Base-by-base conservation (phyloP, 1,140 invertebrate genomes). In the Drosophila asahinai region DNA sequence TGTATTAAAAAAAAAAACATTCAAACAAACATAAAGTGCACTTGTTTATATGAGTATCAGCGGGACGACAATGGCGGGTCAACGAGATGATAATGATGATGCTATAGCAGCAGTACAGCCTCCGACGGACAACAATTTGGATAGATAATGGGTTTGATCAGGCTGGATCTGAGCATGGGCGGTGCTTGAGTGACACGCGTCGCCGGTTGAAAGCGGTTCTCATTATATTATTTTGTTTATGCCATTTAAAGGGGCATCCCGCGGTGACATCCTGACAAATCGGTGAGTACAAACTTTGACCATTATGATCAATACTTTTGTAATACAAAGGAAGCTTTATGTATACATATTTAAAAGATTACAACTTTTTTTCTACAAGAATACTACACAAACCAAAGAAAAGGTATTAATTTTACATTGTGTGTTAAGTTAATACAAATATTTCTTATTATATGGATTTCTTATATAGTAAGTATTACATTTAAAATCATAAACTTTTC, bases 11-110 rank as follows among this genome's bases (percentile, higher is more conserved):
- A 74, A 68, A n/a, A 83, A 78, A 70, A 74, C 43, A 64, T 65
- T 36, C 43, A 52, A 61, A 62, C 58, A 80, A 87, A 73, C 70
- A 68, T 77, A 42, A 80, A 80, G 49, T 84, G 83, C 83, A 89
- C 63, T 83, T 73, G 62, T n/a, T 51, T 57, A 68, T 86, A 66
- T 63, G 38, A 25, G 68, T 81, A 54, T 40, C 25, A 45, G 80
- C 62, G 45, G 74, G 59, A 71, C 81, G 65, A 66, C 72, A 74
- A 71, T 80, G 76, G 65, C 49, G 63, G 76, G 43, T 71, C 61
- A 86, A 86, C 62, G 70, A 64, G 68, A 67, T 77, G 73, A 67
- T 67, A 47, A 63, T 74, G 70, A 74, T 55, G 42, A 49, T 76
- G 58, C 38, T 64, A 25, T 60, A 25, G 47, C 59, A 42, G 47